phyloP scores from a whole-genome alignment of 2,888 invertebrate species.

The Netelia melanura region DNA sequence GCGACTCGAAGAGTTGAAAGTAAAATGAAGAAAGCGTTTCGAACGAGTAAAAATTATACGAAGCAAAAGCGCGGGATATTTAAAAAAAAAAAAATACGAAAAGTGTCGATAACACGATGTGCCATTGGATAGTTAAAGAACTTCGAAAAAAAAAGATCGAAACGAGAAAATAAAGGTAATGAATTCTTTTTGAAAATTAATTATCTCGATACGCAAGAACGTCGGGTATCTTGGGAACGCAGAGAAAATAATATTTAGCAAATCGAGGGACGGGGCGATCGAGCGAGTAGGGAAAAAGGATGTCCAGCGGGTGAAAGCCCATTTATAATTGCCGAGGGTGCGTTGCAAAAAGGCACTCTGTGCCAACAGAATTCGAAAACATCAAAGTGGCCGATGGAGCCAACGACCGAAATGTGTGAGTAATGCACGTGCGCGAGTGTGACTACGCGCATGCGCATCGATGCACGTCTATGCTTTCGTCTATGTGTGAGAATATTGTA shows the following conservation, averaged over 20 bases:
- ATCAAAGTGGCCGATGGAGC: constrained; percentile 31
- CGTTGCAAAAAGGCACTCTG: constrained; percentile 14
- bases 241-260: neutral
- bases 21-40: no score
- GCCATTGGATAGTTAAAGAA: no score
- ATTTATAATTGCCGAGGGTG: constrained; percentile 10
- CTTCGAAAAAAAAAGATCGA: no score
- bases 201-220: no score
- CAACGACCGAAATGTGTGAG: neutral
- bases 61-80: no score
- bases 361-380: constrained; percentile 23
- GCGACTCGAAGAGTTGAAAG: neutral
- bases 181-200: no score
- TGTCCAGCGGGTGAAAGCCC: constrained; percentile 4
- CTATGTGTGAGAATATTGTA: neutral
- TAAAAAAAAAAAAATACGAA: no score
- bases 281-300: constrained; percentile 21
- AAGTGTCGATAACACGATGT: no score
- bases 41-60: no score
- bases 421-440: neutral
- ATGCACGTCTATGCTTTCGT: neutral
- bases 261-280: neutral
- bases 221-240: no score
- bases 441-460: neutral
- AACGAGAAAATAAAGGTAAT: no score